A percentile compares a stretch with the other conserved stretches of the same genome.
Evolutionary conservation across 2,797 vertebrate genomes (phyloP).

Genomic region (Uromys caudimaculatus): DNA sequence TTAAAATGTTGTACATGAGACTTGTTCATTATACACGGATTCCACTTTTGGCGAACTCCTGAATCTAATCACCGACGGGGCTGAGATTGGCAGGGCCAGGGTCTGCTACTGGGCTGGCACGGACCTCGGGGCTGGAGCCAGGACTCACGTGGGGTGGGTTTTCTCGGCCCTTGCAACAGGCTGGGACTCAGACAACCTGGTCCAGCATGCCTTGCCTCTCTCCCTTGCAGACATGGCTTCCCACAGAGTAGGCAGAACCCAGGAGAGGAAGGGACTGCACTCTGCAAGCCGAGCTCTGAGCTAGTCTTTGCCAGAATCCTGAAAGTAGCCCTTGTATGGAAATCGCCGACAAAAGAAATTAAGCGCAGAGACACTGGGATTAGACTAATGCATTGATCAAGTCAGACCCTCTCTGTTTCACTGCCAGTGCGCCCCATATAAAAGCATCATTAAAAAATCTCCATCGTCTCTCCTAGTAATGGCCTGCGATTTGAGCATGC

Average conservation of each 20-base stretch:
- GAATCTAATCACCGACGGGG: conserved; percentile 53
- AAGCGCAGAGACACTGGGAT: conserved; percentile 89
- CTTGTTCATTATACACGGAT: conserved; percentile 77
- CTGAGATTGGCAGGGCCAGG: conserved; percentile 58
- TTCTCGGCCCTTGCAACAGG: not conserved
- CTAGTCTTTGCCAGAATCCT: conserved; percentile 87
- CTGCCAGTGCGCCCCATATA: conserved; percentile 90
- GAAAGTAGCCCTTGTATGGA: conserved; percentile 86
- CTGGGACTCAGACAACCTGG: not conserved
- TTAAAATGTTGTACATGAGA: conserved; percentile 79
- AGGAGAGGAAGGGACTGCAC: conserved; percentile 86
- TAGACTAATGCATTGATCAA: conserved; percentile 92
- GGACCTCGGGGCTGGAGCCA: conserved; percentile 48
- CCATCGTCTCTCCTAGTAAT: conserved; percentile 89
- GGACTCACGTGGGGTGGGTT: not conserved
- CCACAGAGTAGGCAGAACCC: conserved; percentile 78
- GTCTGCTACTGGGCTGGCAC: conserved; percentile 58
- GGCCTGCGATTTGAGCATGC: conserved; percentile 89
- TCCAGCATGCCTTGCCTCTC: conserved; percentile 74
- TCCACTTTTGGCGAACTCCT: conserved; percentile 64
- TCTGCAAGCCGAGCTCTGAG: conserved; percentile 84
- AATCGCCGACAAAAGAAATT: conserved; percentile 91
- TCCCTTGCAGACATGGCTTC: conserved; percentile 81
- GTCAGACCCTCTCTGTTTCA: conserved; percentile 92
- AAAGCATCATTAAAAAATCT: conserved; percentile 91